These are phyloP conservation scores for Erpobdella octoculata DNA, from an alignment of 2,888 invertebrate species.

Conservation along the genomic window DNA sequence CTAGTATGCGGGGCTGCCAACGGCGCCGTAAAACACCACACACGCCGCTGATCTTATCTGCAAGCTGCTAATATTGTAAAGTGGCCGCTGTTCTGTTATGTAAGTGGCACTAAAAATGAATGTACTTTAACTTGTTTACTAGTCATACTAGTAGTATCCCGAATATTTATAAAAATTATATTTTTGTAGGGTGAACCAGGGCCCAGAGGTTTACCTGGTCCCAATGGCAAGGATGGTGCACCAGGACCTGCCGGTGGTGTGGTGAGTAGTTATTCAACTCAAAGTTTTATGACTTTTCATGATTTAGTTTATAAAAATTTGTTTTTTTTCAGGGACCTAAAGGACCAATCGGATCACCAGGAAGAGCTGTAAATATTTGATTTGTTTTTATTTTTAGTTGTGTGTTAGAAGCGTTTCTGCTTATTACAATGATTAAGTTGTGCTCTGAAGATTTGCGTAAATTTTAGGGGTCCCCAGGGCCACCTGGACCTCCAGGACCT, in stretches of 20 bases:
- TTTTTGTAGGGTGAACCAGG: constrained; percentile 35
- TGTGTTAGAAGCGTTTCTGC: neutral
- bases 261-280: constrained; percentile 12
- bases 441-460: neutral
- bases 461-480: constrained; percentile 33
- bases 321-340: constrained; percentile 29
- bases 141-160: neutral
- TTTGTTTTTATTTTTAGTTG: neutral
- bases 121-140: too few relatives aligned
- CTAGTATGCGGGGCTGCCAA: too few relatives aligned
- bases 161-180: neutral
- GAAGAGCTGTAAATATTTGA: constrained; percentile 28
- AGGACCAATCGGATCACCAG: constrained; percentile 30
- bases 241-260: constrained; percentile 30
- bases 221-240: constrained; percentile 31
- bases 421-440: neutral
- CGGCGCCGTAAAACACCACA: too few relatives aligned
- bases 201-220: constrained; percentile 30
- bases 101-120: too few relatives aligned
- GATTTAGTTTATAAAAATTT: neutral
- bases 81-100: too few relatives aligned
- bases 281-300: neutral
- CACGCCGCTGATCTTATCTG: too few relatives aligned
- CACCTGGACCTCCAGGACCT: constrained; percentile 33
- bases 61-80: too few relatives aligned